Evolutionary conservation across 2,113 vertebrate genomes (phyloP), one percentile per base, ranked within the genome.

Genomic region (Petrocephalus microphthalmus): DNA sequence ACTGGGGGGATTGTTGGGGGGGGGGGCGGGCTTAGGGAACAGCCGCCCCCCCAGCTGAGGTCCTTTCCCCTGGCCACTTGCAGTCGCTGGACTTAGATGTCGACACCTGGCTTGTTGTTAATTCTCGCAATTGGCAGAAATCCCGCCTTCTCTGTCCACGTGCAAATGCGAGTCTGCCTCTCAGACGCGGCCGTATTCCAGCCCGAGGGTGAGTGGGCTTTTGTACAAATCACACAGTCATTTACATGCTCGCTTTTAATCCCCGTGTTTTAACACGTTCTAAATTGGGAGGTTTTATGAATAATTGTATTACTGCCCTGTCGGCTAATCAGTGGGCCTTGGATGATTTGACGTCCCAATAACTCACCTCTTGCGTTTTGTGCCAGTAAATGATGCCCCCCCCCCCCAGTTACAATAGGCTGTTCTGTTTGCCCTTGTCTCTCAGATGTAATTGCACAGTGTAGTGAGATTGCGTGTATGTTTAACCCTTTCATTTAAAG

Each of bases 161-260:
- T 33, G 49, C 42, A 7, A 84, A 29, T 3, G n/a, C 25, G 15
- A 5, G 15, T 53, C 25, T 54, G 13, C 84, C 29, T 85, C 45
- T 54, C 52, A 20, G 11, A 22, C 37, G 7, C 7, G 19, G 2
- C 33, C 7, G 22, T 56, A 2, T 85, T 6, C 52, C n/a, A 22
- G 17, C 17, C 42, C 22, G 29, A 52, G 60, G 60, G 92, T 94
- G 94, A 94, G 88, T 90, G 89, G 93, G 93, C 94, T 92, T 94
- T 95, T 92, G 92, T 90, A 95, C 95, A 96, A 95, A 95, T 95
- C 94, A 95, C 93, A 91, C 93, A 95, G 95, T 94, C 94, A 92
- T 95, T 94, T 93, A 95, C 92, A 92, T 92, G 91, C 93, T 87
- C 91, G 91, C 91, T 91, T 88, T 91, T 92, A 91, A 94, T 93